A percentile compares a stretch with the other conserved stretches of the same genome.
These are phyloP conservation scores for Chaetorhynchus papuensis DNA, from an alignment of 2,113 vertebrate species.

Conservation along the genomic window DNA sequence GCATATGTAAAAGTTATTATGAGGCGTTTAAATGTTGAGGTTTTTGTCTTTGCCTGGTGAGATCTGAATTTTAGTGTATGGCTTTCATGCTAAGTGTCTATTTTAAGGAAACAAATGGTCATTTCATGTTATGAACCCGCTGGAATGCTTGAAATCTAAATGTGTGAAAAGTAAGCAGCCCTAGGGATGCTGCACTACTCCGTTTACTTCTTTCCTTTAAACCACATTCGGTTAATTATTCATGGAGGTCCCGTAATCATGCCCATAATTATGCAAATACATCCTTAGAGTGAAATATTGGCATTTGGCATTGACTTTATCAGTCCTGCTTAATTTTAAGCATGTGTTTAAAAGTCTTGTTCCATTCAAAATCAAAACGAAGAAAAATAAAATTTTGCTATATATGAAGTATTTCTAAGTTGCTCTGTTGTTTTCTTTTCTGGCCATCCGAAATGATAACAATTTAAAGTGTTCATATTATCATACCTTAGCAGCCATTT, in stretches of 20 bases:
- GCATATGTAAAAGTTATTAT: background rate
- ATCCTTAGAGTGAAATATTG: background rate
- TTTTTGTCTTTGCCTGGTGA: background rate
- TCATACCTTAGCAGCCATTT: background rate
- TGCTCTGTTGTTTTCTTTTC: slow-evolving; percentile 7
- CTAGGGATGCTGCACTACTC: background rate
- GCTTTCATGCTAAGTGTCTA: background rate
- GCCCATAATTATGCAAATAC: slow-evolving; percentile 16
- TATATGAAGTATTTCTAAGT: background rate
- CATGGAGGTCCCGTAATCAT: background rate
- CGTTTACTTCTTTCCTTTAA: background rate
- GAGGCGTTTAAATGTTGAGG: background rate
- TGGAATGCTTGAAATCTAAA: slow-evolving; percentile 22
- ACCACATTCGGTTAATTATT: slow-evolving; percentile 3
- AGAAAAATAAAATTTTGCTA: background rate
- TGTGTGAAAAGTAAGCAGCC: slow-evolving; percentile 35
- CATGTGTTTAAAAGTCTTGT: slow-evolving; percentile 3
- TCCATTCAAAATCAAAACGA: background rate
- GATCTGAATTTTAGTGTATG: background rate
- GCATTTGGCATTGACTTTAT: background rate
- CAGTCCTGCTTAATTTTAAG: slow-evolving; percentile 20
- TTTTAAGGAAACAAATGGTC: slow-evolving; percentile 31
- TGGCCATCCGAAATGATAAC: background rate
- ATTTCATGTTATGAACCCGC: slow-evolving; percentile 3
- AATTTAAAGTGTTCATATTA: background rate